Conservation (phyloP, 1,140 invertebrate species). For the Cephus cinctus region DNA sequence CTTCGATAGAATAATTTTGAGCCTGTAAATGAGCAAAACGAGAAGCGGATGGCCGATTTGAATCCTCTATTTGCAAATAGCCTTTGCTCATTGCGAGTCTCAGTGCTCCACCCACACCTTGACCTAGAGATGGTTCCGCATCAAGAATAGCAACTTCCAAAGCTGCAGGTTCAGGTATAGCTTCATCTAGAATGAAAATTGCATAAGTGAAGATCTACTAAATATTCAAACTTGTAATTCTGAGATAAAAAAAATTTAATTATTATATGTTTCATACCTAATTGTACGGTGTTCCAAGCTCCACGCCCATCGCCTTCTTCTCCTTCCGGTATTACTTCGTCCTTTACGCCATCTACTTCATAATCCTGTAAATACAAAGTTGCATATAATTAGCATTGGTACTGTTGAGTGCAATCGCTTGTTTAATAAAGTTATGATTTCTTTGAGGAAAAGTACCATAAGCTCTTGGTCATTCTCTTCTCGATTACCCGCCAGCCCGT, state of each 20-base stretch:
- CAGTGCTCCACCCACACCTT: conserved; percentile 89
- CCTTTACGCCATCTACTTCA: conserved; percentile 60
- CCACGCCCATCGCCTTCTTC: conserved; percentile 59
- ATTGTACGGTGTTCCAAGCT: conserved; percentile 73
- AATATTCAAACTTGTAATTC: background rate
- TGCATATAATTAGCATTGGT: no score
- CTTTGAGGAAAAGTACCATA: conserved; percentile 65
- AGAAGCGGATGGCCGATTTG: conserved; percentile 69
- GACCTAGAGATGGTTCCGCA: conserved; percentile 92
- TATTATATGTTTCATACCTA: conserved; percentile 48
- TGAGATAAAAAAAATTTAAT: background rate
- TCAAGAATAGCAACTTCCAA: conserved; percentile 79
- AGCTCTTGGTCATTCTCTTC: conserved; percentile 82
- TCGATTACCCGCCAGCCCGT: conserved; percentile 84
- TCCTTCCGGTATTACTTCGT: conserved; percentile 53
- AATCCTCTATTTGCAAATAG: conserved; percentile 84
- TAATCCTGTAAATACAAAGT: conserved; percentile 59
- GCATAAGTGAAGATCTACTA: background rate
- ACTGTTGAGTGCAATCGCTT: no score
- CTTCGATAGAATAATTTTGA: conserved; percentile 95
- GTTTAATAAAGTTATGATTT: no score
- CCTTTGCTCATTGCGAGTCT: conserved; percentile 93
- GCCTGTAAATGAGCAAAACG: conserved; percentile 79
- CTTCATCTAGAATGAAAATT: conserved; percentile 42
- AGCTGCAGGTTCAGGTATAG: conserved; percentile 43